Conservation (phyloP, 2,113 vertebrate species). For the Aegithalos caudatus region DNA sequence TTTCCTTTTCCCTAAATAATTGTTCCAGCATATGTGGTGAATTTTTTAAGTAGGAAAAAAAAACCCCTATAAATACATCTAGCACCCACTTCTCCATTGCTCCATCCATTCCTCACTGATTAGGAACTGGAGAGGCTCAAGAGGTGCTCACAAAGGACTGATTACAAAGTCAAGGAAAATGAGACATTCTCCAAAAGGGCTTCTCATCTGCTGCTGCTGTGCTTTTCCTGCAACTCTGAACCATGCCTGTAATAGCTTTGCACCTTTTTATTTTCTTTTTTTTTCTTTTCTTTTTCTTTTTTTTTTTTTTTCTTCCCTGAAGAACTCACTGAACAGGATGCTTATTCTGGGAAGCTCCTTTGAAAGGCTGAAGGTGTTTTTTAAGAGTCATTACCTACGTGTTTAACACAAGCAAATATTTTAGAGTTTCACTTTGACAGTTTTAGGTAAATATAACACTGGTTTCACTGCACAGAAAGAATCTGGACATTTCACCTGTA, state of each 20-base stretch:
- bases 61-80: neutral
- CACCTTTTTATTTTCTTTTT: neutral
- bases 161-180: neutral
- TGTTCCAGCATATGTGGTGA: neutral
- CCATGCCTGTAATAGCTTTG: neutral
- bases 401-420: neutral
- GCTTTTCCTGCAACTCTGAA: neutral
- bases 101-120: neutral
- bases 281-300: neutral
- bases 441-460: neutral
- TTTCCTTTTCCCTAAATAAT: neutral
- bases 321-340: neutral
- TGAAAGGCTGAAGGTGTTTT: neutral
- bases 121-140: neutral
- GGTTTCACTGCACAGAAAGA: neutral
- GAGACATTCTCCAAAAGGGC: neutral
- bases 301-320: neutral
- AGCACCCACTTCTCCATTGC: neutral
- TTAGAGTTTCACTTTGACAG: neutral
- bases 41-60: neutral
- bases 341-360: neutral
- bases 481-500: neutral
- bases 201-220: neutral
- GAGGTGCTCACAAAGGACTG: neutral
- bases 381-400: neutral